A percentile compares a stretch with the other conserved stretches of the same genome.
These are phyloP conservation scores for Archegozetes longisetosus DNA, from an alignment of 1,140 invertebrate genomes.

Conservation along the genomic window DNA sequence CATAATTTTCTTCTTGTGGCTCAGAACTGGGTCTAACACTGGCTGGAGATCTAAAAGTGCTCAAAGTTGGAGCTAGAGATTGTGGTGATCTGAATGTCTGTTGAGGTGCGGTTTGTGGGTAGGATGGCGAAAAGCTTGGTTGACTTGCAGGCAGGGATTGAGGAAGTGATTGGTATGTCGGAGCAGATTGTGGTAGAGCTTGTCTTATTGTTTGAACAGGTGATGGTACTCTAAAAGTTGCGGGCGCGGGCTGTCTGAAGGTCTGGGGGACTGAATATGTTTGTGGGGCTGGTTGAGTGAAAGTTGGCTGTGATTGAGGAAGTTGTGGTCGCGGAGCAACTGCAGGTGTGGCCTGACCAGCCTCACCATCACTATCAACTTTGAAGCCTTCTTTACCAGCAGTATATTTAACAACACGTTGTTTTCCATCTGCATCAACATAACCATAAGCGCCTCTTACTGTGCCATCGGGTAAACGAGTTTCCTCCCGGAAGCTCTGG, in stretches of 20 bases:
- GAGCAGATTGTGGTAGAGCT: neutral
- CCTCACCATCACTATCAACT: slow-evolving; percentile 30
- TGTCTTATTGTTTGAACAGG: neutral
- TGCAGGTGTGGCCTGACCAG: slow-evolving; percentile 8
- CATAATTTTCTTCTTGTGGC: neutral
- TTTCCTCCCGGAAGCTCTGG: slow-evolving; percentile 25
- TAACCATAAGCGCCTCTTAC: slow-evolving; percentile 44
- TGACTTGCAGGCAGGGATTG: too few relatives aligned
- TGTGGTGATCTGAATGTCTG: neutral
- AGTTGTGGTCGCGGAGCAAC: slow-evolving; percentile 13
- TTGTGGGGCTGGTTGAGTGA: neutral
- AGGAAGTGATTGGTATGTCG: neutral
- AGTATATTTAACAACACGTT: slow-evolving; percentile 43
- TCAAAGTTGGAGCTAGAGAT: neutral
- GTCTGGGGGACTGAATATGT: neutral
- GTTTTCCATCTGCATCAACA: slow-evolving; percentile 34
- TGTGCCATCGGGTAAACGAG: slow-evolving; percentile 24
- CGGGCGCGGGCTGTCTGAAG: neutral
- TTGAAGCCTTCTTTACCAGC: slow-evolving; percentile 47
- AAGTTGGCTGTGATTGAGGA: neutral
- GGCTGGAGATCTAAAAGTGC: neutral
- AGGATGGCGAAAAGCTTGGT: neutral
- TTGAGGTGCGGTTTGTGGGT: neutral
- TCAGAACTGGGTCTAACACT: neutral
- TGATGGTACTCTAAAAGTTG: too few relatives aligned